Evolutionary conservation across 2,113 vertebrate species (phyloP).

Genomic region (Theropithecus gelada): DNA sequence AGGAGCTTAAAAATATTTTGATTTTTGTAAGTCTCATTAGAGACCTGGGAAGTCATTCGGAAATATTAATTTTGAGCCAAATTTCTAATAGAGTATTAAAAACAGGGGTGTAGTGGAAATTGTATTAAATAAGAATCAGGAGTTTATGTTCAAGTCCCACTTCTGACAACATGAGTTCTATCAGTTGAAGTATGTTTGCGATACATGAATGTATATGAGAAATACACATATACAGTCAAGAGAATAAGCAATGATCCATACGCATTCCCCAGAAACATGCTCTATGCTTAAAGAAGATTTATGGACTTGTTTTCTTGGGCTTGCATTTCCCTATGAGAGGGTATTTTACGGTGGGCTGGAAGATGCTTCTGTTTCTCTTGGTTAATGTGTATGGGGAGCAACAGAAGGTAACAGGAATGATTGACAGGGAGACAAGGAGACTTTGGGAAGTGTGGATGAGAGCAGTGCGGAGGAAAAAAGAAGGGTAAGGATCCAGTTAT

Average conservation of each 20-base stretch:
- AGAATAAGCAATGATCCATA: background rate
- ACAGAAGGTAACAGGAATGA: background rate
- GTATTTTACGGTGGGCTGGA: background rate
- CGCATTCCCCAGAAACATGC: background rate
- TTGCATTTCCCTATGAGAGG: background rate
- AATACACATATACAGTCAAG: background rate
- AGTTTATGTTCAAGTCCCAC: background rate
- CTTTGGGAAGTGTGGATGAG: background rate
- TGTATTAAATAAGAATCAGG: background rate
- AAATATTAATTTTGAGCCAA: constrained; percentile 43
- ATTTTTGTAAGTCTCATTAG: background rate
- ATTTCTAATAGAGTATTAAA: constrained; percentile 19
- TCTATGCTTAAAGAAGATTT: background rate
- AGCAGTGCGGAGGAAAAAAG: background rate
- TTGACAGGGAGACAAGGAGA: background rate
- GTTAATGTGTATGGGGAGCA: background rate
- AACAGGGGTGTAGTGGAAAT: background rate
- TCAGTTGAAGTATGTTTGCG: background rate
- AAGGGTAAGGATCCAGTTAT: background rate
- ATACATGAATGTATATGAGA: background rate
- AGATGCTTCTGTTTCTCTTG: background rate
- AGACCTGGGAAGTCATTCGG: background rate
- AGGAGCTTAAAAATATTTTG: constrained; percentile 37
- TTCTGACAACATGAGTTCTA: background rate
- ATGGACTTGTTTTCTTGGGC: background rate